Evolutionary conservation across 2,797 vertebrate genomes (phyloP).

Genomic region (Myotis planiceps): DNA sequence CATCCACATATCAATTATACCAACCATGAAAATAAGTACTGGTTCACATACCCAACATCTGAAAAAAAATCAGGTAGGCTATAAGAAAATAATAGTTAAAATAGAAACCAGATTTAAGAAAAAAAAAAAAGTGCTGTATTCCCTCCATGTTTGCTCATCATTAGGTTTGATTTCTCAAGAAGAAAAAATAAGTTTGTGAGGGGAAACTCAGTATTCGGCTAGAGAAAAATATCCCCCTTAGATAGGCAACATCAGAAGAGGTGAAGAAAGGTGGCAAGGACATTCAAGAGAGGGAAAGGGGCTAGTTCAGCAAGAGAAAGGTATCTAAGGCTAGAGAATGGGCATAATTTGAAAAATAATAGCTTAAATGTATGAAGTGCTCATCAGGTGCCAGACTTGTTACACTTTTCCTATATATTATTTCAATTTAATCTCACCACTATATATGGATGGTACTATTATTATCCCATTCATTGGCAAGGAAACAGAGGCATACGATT

Average conservation of each 20-base stretch:
- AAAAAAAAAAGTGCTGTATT: constrained; percentile 4
- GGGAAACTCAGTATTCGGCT: background rate
- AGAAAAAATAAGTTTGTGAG: constrained; percentile 5
- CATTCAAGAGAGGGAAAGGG: background rate
- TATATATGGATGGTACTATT: background rate
- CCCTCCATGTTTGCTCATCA: background rate
- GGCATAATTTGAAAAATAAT: background rate
- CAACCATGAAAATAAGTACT: constrained; percentile 12
- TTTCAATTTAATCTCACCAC: background rate
- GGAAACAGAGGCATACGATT: background rate
- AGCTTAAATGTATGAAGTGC: background rate
- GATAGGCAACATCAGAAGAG: background rate
- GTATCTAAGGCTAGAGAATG: background rate
- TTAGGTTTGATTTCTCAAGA: background rate
- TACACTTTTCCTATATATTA: background rate
- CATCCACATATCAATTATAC: constrained; percentile 44
- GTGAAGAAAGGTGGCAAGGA: background rate
- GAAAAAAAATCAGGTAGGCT: background rate
- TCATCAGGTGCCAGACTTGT: background rate
- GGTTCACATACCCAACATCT: background rate
- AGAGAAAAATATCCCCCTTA: background rate
- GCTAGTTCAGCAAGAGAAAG: background rate
- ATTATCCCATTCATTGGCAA: background rate
- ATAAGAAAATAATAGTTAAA: constrained; percentile 27
- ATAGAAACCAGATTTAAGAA: background rate